Conservation (phyloP, 1,140 invertebrate genomes). For the Euwallacea similis region DNA sequence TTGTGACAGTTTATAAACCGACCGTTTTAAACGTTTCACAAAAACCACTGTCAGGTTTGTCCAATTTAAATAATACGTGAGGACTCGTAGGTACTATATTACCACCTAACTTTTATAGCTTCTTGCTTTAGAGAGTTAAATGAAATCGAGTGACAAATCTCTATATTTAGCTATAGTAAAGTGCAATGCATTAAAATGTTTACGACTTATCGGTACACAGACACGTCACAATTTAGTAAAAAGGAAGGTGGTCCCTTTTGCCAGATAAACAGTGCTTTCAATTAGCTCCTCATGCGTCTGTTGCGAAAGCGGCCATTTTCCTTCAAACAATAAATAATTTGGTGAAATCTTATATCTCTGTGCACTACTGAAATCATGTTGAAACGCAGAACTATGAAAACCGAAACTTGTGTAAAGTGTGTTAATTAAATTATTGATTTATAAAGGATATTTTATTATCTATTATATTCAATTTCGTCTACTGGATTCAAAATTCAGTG, state of each 20-base stretch:
- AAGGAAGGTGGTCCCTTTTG: background rate
- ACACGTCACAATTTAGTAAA: slow-evolving; percentile 15
- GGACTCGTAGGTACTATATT: slow-evolving; percentile 34
- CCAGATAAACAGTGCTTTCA: background rate
- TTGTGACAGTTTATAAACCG: slow-evolving; percentile 16
- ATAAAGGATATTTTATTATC: slow-evolving; percentile 32
- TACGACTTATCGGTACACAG: slow-evolving; percentile 26
- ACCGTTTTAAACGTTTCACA: slow-evolving; percentile 16
- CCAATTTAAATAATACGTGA: slow-evolving; percentile 21
- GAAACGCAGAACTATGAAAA: slow-evolving; percentile 14
- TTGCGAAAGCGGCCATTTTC: background rate
- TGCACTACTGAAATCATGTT: slow-evolving; percentile 21
- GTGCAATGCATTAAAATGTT: slow-evolving; percentile 37
- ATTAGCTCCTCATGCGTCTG: background rate
- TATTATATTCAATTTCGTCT: slow-evolving; percentile 11
- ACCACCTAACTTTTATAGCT: slow-evolving; percentile 42
- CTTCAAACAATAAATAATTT: background rate
- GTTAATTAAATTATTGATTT: slow-evolving; percentile 19
- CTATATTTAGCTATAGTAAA: slow-evolving; percentile 42
- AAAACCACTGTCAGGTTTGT: slow-evolving; percentile 13
- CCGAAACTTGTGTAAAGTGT: slow-evolving; percentile 32
- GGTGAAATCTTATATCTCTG: slow-evolving; percentile 24
- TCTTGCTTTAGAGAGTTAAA: slow-evolving; percentile 45
- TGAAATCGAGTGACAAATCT: slow-evolving; percentile 35
- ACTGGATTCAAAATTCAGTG: background rate